Evolutionary conservation across 1,140 invertebrate species (phyloP), one percentile per base, ranked within the genome.

Genomic region (Hylaeus volcanicus): DNA sequence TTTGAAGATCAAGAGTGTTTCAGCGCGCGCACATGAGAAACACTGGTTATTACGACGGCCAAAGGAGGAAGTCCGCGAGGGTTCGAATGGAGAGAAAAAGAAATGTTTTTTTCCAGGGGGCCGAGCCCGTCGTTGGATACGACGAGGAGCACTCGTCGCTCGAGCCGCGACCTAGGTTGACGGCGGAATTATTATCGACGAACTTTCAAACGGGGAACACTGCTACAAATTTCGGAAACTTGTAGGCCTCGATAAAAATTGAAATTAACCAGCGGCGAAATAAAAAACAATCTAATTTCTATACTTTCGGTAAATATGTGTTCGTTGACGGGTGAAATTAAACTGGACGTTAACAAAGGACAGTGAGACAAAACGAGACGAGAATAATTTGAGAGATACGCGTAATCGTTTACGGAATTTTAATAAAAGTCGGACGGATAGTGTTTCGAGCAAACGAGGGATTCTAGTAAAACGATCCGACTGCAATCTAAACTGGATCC

Each of bases 1-100:
- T 85, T 81, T 86, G 70, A 86, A 65, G 66, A 71, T 84, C 70
- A 85, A 82, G 74, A 74, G 79, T 56, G 63, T 78, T 53, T 66
- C 72, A 63, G n/a, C 61, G 26, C 61, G 48, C 65, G 61, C 53
- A 45, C 55, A 74, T 71, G 79, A 74, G 63, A 85, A 82, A 82
- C 83, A 76, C 72, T 56, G 48, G 15, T 82, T 70, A 85, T 70
- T 66, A 74, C 78, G 56, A 71, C 37, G 74, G 60, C 8, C 60
- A 66, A 60, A 43, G 41, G 15, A 80, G 37, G 5, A 56, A 41
- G 64, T 43, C 14, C 12, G 45, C n/a, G 51, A 51, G 63, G 60
- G 53, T 66, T 37, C 14, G 15, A 43, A 14, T 45, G 9, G 5
- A 53, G 14, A 12, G 37, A 41, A 37, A n/a, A 64, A 39, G 37